These are phyloP conservation scores for Opisthograptis luteolata DNA, from an alignment of 2,888 invertebrate genomes.

Conservation along the genomic window DNA sequence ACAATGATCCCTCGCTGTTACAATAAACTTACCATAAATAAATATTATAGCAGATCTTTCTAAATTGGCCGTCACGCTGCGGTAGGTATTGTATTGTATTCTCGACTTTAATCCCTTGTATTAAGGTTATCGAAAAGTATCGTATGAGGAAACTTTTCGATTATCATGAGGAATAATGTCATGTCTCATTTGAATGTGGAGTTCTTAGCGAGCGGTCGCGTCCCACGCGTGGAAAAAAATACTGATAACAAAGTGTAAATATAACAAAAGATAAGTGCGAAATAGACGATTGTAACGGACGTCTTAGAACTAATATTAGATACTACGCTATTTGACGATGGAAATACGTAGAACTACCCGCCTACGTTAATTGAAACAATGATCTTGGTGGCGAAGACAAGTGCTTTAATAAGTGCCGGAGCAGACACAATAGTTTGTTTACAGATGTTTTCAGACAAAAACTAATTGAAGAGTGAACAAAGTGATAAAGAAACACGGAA, in stretches of 20 bases:
- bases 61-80: conserved; percentile 1
- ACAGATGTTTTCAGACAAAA: no score
- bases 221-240: conserved; percentile 2
- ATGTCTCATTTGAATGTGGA: conserved; percentile 10
- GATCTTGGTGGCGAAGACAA: neutral
- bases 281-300: conserved; percentile 1
- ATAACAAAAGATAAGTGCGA: conserved; percentile 13
- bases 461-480: neutral
- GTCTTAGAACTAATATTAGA: neutral
- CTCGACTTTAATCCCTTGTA: conserved; percentile 5
- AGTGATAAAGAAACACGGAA: neutral
- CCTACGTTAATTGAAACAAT: neutral
- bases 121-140: conserved; percentile 3
- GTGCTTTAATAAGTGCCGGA: no score
- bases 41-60: conserved; percentile 1
- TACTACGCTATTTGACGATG: neutral
- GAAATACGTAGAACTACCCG: conserved; percentile 10
- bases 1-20: conserved; percentile 1
- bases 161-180: conserved; percentile 1
- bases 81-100: neutral
- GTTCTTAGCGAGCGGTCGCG: conserved; percentile 12
- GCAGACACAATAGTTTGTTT: no score
- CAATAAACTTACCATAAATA: neutral
- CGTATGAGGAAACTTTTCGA: conserved; percentile 6
- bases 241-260: conserved; percentile 20